phyloP scores from a whole-genome alignment of 2,888 invertebrate species.

The Tachystola acroxantha region DNA sequence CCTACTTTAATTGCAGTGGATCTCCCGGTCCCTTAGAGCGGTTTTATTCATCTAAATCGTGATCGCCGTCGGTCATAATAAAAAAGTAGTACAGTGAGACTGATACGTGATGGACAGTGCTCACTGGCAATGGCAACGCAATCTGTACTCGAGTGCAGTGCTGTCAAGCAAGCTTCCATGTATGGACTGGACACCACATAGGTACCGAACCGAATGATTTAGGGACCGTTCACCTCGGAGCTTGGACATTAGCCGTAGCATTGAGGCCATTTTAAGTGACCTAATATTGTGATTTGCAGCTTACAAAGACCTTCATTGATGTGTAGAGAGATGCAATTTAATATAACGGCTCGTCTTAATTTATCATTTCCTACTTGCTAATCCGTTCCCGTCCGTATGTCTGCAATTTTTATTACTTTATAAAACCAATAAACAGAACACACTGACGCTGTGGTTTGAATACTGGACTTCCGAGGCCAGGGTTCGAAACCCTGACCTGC shows the following conservation, averaged over 20 bases:
- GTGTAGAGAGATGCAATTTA: constrained; percentile 6
- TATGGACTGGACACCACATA: constrained; percentile 40
- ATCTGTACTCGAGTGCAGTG: constrained; percentile 18
- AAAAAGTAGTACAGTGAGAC: constrained; percentile 29
- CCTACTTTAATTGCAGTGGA: constrained; percentile 15
- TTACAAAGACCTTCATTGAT: constrained; percentile 13
- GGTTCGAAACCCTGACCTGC: no score
- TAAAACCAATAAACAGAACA: no score
- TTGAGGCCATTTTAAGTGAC: constrained; percentile 27
- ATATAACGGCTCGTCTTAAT: constrained; percentile 7
- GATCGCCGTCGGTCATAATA: constrained; percentile 14
- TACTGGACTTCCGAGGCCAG: no score
- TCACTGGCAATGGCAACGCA: no score
- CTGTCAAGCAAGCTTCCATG: constrained; percentile 49
- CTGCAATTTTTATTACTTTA: no score
- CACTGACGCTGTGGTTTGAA: no score
- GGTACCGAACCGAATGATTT: constrained; percentile 39
- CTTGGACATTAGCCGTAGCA: constrained; percentile 28
- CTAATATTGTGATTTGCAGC: constrained; percentile 17
- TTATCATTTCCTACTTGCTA: constrained; percentile 5
- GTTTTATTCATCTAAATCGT: constrained; percentile 7
- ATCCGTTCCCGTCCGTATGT: no score
- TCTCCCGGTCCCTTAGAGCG: constrained; percentile 1
- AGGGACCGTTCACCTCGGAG: constrained; percentile 58
- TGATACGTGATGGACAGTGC: constrained; percentile 13